These are phyloP conservation scores for Acrobeloides nanus DNA, from an alignment of 2,888 invertebrate genomes.

Conservation along the genomic window DNA sequence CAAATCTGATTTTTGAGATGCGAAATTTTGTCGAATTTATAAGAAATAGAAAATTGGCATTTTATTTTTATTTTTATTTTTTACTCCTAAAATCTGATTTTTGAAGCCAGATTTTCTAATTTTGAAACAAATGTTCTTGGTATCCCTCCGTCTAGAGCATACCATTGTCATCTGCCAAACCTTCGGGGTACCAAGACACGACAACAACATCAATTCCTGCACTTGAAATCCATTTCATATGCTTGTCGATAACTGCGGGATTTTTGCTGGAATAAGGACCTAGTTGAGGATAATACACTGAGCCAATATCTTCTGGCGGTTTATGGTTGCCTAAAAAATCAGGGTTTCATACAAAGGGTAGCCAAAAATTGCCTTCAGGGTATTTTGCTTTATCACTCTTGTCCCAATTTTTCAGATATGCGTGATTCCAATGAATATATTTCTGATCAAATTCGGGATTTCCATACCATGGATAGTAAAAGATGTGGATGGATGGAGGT, in stretches of 20 bases:
- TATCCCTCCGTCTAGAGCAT: too few species aligned
- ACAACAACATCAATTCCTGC: constrained; percentile 63
- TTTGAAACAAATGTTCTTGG: too few species aligned
- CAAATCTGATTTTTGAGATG: too few species aligned
- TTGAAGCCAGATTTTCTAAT: too few species aligned
- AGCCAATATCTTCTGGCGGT: constrained; percentile 61
- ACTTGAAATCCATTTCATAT: constrained; percentile 62
- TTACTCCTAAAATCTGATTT: too few species aligned
- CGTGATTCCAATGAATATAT: constrained; percentile 57
- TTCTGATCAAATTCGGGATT: constrained; percentile 36
- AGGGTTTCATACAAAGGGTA: constrained; percentile 2
- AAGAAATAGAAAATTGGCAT: too few species aligned
- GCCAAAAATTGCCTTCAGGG: constrained; percentile 54
- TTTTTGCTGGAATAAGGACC: constrained; percentile 59
- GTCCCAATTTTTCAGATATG: constrained; percentile 54
- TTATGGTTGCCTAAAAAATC: constrained; percentile 53
- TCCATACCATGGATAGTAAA: constrained; percentile 57
- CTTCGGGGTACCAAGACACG: constrained; percentile 61
- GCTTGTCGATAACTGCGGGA: constrained; percentile 56
- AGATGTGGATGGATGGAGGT: constrained; percentile 51
- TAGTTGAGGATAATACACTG: constrained; percentile 60
- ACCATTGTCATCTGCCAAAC: constrained; percentile 22
- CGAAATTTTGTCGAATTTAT: too few species aligned
- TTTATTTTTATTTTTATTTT: too few species aligned
- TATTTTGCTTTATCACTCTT: constrained; percentile 55